phyloP scores from a whole-genome alignment of 2,888 invertebrate genomes.

The Trissolcus brochymenae region DNA sequence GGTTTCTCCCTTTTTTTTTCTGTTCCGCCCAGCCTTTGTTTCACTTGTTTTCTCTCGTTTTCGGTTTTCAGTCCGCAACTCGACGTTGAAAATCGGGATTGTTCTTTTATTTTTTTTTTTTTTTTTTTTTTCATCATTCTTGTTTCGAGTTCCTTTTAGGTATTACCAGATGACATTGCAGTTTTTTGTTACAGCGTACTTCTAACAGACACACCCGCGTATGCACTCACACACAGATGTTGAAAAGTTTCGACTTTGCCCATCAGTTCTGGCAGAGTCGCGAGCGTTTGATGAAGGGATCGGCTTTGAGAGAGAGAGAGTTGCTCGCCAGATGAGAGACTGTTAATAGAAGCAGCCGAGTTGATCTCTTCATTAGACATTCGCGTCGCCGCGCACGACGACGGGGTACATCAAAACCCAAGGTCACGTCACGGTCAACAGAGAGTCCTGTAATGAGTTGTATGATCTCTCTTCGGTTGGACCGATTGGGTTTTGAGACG shows the following conservation, averaged over 20 bases:
- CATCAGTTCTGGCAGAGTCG: slow-evolving; percentile 29
- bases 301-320: background rate
- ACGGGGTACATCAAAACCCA: slow-evolving; percentile 27
- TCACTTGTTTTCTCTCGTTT: slow-evolving; percentile 6
- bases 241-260: slow-evolving; percentile 54
- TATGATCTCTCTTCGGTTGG: background rate
- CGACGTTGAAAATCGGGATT: slow-evolving; percentile 5
- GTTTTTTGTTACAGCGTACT: slow-evolving; percentile 33
- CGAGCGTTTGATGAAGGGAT: slow-evolving; percentile 33
- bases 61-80: slow-evolving; percentile 5
- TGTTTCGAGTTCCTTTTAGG: slow-evolving; percentile 5
- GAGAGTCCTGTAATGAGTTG: background rate
- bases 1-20: slow-evolving; percentile 12
- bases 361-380: slow-evolving; percentile 25
- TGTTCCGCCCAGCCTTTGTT: slow-evolving; percentile 9
- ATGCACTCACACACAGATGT: slow-evolving; percentile 59
- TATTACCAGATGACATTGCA: slow-evolving; percentile 9
- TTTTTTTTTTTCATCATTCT: slow-evolving; percentile 1
- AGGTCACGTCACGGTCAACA: slow-evolving; percentile 2
- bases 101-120: too few relatives aligned
- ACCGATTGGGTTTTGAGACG: slow-evolving; percentile 21
- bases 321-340: background rate
- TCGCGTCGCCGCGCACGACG: slow-evolving; percentile 10
- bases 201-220: slow-evolving; percentile 52
- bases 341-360: background rate